These are phyloP conservation scores for Dynastes hyllus DNA, from an alignment of 2,888 invertebrate genomes.

Conservation along the genomic window DNA sequence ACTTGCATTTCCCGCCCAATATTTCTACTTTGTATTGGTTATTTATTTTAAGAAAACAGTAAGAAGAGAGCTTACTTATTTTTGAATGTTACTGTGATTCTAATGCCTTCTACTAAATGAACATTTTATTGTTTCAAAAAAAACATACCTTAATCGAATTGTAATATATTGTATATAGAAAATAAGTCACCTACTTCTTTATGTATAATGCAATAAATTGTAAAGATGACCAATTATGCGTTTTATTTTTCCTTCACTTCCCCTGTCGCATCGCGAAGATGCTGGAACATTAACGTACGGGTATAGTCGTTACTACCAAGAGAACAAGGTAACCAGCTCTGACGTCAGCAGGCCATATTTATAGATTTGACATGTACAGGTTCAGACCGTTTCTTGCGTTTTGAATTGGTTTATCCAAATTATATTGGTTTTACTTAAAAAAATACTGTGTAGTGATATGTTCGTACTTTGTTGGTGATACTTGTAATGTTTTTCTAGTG, in stretches of 20 bases:
- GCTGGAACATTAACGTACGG: too few relatives aligned
- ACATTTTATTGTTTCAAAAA: conserved; percentile 54
- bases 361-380: too few relatives aligned
- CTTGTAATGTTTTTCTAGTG: too few relatives aligned
- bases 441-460: too few relatives aligned
- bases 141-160: conserved; percentile 46
- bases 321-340: too few relatives aligned
- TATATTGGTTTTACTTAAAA: too few relatives aligned
- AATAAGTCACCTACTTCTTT: conserved; percentile 58
- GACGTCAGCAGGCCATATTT: too few relatives aligned
- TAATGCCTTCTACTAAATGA: conserved; percentile 66
- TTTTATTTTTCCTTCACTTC: conserved; percentile 5
- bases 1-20: conserved; percentile 23
- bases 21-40: conserved; percentile 12
- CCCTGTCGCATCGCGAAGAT: too few relatives aligned
- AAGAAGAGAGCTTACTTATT: conserved; percentile 51
- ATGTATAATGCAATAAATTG: conserved; percentile 62
- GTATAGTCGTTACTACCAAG: too few relatives aligned
- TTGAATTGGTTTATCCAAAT: too few relatives aligned
- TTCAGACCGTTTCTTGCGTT: too few relatives aligned
- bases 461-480: too few relatives aligned
- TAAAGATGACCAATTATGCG: conserved; percentile 47
- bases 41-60: conserved; percentile 31
- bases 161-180: conserved; percentile 62
- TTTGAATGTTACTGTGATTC: conserved; percentile 66